Evolutionary conservation across 2,113 vertebrate species (phyloP).

Genomic region (Gnathonemus longibarbis): DNA sequence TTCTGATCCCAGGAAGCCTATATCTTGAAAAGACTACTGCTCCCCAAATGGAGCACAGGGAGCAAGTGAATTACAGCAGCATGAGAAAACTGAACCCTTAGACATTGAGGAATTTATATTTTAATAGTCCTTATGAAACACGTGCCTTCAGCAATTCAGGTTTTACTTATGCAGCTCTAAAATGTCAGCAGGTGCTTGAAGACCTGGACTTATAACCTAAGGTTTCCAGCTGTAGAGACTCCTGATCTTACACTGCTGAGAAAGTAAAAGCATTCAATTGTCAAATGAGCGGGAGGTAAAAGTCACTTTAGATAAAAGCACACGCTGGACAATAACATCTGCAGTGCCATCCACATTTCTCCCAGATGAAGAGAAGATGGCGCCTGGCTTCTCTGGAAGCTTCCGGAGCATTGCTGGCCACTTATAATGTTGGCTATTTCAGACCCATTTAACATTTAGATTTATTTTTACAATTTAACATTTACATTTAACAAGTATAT

Average conservation of each 20-base stretch:
- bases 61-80: not conserved
- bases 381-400: not conserved
- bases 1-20: not conserved
- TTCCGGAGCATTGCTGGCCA: not conserved
- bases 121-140: not conserved
- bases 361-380: not conserved
- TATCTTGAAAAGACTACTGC: not conserved
- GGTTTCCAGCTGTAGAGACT: not conserved
- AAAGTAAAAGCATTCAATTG: not conserved
- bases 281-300: not conserved
- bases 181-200: not conserved
- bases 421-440: not conserved
- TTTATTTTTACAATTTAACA: too few relatives aligned
- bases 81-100: not conserved
- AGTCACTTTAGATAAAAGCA: not conserved
- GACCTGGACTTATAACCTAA: not conserved
- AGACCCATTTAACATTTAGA: too few relatives aligned
- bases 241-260: not conserved
- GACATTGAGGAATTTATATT: not conserved
- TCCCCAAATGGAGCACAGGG: not conserved
- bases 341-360: not conserved
- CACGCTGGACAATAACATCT: not conserved
- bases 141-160: not conserved
- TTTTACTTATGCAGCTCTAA: not conserved
- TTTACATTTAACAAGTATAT: too few relatives aligned